phyloP scores from a whole-genome alignment of 1,140 invertebrate species.

The Centruroides sculpturatus region DNA sequence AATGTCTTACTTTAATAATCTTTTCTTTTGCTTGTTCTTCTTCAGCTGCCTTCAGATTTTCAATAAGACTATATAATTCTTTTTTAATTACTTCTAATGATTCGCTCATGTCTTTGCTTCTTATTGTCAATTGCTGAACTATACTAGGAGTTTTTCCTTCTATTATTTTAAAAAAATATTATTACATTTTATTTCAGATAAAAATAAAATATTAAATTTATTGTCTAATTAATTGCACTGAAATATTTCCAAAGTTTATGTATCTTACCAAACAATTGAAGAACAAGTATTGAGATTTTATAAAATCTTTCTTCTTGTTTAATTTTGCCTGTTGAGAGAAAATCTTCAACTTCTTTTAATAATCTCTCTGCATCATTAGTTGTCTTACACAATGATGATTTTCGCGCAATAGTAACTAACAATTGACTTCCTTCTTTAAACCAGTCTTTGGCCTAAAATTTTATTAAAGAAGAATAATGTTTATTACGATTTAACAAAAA shows the following conservation, averaged over 20 bases:
- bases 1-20: too few species aligned
- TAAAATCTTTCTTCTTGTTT: slow-evolving; percentile 50
- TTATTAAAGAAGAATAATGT: too few species aligned
- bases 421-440: slow-evolving; percentile 54
- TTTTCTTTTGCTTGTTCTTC: neutral
- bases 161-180: too few species aligned
- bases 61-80: slow-evolving; percentile 41
- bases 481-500: too few species aligned
- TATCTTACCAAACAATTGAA: slow-evolving; percentile 45
- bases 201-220: too few species aligned
- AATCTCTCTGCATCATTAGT: slow-evolving; percentile 42
- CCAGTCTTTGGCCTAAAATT: slow-evolving; percentile 49
- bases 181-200: too few species aligned
- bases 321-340: slow-evolving; percentile 49
- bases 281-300: slow-evolving; percentile 46
- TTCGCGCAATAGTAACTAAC: slow-evolving; percentile 49
- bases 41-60: slow-evolving; percentile 41
- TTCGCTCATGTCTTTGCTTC: slow-evolving; percentile 52
- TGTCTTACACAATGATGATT: slow-evolving; percentile 44
- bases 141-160: too few species aligned
- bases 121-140: slow-evolving; percentile 33
- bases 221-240: too few species aligned
- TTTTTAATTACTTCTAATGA: slow-evolving; percentile 50
- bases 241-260: too few species aligned
- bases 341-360: slow-evolving; percentile 45